Evolutionary conservation across 2,888 invertebrate species (phyloP).

Genomic region (Formica aserva): DNA sequence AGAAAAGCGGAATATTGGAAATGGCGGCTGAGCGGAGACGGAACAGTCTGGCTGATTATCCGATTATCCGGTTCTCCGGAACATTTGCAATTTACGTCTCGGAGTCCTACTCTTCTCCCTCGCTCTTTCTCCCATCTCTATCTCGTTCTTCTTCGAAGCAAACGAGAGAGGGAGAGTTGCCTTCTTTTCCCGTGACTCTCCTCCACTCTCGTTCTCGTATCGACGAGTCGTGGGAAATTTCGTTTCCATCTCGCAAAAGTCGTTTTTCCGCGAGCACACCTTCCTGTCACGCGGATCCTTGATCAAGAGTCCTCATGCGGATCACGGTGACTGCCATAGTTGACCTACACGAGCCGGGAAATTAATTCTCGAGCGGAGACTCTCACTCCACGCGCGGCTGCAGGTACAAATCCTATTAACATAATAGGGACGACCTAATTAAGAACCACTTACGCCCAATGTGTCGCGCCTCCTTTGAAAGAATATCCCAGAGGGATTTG

Average conservation of each 20-base stretch:
- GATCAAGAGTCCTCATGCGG: slow-evolving; percentile 46
- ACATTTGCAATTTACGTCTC: slow-evolving; percentile 82
- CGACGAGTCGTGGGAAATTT: slow-evolving; percentile 65
- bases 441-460: slow-evolving; percentile 42
- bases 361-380: slow-evolving; percentile 41
- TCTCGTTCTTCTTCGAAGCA: not conserved
- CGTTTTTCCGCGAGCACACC: slow-evolving; percentile 26
- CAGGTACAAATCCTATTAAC: slow-evolving; percentile 49
- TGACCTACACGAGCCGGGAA: slow-evolving; percentile 38
- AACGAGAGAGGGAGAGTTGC: not conserved
- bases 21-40: slow-evolving; percentile 79
- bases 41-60: slow-evolving; percentile 84
- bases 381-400: slow-evolving; percentile 21
- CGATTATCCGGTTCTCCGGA: slow-evolving; percentile 84
- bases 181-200: slow-evolving; percentile 4
- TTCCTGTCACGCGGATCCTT: slow-evolving; percentile 36
- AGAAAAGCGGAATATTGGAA: slow-evolving; percentile 81
- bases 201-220: slow-evolving; percentile 39
- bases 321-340: slow-evolving; percentile 54
- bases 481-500: slow-evolving; percentile 28
- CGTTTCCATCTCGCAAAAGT: slow-evolving; percentile 63
- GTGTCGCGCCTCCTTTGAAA: slow-evolving; percentile 39
- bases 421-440: slow-evolving; percentile 52
- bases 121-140: not conserved
- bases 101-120: slow-evolving; percentile 70